Evolutionary conservation across 2,888 invertebrate species (phyloP).

Genomic region (Dynastes grantii): DNA sequence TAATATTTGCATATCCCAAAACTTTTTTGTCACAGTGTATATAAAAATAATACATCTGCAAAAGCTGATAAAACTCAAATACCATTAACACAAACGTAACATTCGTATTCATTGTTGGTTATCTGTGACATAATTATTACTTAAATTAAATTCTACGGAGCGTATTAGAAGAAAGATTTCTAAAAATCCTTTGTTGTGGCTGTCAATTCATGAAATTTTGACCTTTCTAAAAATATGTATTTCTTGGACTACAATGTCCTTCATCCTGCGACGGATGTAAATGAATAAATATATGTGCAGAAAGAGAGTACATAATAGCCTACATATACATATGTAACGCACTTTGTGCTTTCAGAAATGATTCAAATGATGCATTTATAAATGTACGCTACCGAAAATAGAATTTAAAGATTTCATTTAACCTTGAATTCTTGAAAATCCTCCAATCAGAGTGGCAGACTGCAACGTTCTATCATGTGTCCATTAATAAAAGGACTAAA

Average conservation of each 20-base stretch:
- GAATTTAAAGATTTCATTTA: slow-evolving; percentile 41
- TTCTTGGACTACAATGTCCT: slow-evolving; percentile 33
- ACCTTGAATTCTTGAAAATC: slow-evolving; percentile 40
- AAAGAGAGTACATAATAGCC: slow-evolving; percentile 4
- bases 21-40: neutral
- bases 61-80: neutral
- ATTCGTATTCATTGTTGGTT: slow-evolving; percentile 3
- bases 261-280: slow-evolving; percentile 29
- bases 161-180: neutral
- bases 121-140: slow-evolving; percentile 14
- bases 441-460: slow-evolving; percentile 6
- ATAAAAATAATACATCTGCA: neutral
- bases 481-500: slow-evolving; percentile 23
- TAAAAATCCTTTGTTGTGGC: slow-evolving; percentile 10
- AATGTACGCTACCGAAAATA: slow-evolving; percentile 39
- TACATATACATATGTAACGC: slow-evolving; percentile 17
- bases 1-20: neutral
- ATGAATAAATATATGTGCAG: neutral
- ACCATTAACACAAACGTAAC: neutral
- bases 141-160: neutral
- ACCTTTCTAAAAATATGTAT: slow-evolving; percentile 38
- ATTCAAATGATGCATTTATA: slow-evolving; percentile 44
- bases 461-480: neutral
- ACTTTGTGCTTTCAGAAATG: slow-evolving; percentile 35
- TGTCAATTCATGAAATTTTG: slow-evolving; percentile 18